Evolutionary conservation across 2,888 invertebrate species (phyloP).

Genomic region (Platycheirus albimanus): DNA sequence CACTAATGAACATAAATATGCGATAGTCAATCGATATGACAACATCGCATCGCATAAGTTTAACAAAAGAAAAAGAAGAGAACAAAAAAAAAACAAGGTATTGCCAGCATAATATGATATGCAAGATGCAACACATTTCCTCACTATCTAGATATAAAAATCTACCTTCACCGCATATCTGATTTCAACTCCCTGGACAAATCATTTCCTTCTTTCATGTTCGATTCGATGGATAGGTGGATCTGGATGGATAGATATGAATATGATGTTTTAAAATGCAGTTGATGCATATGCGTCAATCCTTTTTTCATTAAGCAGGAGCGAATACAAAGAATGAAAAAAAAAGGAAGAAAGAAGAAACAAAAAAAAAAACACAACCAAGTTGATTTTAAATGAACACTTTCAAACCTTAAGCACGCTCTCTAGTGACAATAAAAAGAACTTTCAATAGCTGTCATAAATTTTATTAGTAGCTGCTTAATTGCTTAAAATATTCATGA

Average conservation of each 20-base stretch:
- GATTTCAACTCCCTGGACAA: constrained; percentile 63
- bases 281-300: constrained; percentile 55
- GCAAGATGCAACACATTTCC: constrained; percentile 32
- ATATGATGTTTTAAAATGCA: constrained; percentile 17
- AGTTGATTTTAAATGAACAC: constrained; percentile 33
- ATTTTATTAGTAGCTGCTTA: constrained; percentile 63
- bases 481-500: constrained; percentile 72
- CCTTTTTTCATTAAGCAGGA: constrained; percentile 35
- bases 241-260: constrained; percentile 10
- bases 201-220: constrained; percentile 18
- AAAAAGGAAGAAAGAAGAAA: too few relatives aligned
- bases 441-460: constrained; percentile 65
- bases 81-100: neutral
- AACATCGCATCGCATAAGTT: constrained; percentile 27
- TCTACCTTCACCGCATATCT: constrained; percentile 49
- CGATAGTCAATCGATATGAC: constrained; percentile 72
- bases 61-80: neutral
- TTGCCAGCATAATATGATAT: constrained; percentile 49
- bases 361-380: neutral
- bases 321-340: constrained; percentile 7
- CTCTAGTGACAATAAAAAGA: constrained; percentile 34
- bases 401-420: constrained; percentile 37
- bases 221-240: neutral
- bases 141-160: constrained; percentile 38
- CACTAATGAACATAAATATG: constrained; percentile 68